Evolutionary conservation across 2,797 vertebrate species (phyloP).

Genomic region (Arnoldichthys spilopterus): DNA sequence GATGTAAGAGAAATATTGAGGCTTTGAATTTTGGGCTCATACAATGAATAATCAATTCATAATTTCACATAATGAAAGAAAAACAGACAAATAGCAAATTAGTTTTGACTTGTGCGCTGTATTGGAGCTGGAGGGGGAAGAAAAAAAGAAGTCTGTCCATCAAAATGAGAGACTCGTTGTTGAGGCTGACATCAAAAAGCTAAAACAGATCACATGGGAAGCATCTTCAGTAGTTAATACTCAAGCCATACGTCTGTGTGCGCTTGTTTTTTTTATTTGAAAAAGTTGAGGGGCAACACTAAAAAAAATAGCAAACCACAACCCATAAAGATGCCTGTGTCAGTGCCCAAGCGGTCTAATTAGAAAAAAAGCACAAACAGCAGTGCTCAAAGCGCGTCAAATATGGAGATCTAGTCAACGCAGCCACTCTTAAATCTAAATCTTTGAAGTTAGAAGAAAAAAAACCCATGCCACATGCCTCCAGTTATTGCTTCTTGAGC

Average conservation of each 20-base stretch:
- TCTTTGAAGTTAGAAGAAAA: constrained; percentile 20
- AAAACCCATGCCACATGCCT: constrained; percentile 23
- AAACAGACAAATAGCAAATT: constrained; percentile 31
- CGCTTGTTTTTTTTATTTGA: background rate
- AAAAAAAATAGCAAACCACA: constrained; percentile 20
- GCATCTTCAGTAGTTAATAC: background rate
- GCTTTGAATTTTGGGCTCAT: too few species aligned
- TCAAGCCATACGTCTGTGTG: constrained; percentile 20
- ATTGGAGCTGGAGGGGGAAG: constrained; percentile 24
- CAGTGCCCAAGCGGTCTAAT: constrained; percentile 48
- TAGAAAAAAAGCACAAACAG: constrained; percentile 27
- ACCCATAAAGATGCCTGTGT: constrained; percentile 2
- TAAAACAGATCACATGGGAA: constrained; percentile 32
- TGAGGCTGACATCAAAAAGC: constrained; percentile 29
- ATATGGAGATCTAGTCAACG: constrained; percentile 35
- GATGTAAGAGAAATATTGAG: too few species aligned
- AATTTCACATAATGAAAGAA: background rate
- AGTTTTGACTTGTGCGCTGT: constrained; percentile 32
- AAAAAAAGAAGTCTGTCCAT: constrained; percentile 32
- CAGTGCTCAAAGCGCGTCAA: constrained; percentile 19
- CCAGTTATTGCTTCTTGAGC: background rate
- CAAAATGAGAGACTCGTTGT: constrained; percentile 26
- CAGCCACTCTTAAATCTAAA: constrained; percentile 16
- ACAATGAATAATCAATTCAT: too few species aligned
- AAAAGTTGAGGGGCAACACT: constrained; percentile 12